A percentile compares a stretch with the other conserved stretches of the same genome.
phyloP scores from a whole-genome alignment of 2,888 invertebrate species.

The Lasioglossum leucozonium region DNA sequence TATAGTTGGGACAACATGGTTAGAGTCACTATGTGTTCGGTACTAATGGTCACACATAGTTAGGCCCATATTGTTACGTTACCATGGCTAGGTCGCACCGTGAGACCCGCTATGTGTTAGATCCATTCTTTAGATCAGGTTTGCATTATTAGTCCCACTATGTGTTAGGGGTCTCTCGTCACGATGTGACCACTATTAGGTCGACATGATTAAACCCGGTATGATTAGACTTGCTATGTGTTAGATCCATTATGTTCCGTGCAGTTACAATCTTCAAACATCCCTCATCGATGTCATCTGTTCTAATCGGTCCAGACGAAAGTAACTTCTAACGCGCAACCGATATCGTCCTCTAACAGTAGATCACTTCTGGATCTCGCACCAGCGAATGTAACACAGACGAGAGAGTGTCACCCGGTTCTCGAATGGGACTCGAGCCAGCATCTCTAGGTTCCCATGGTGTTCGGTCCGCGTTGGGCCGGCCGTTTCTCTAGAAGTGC shows the following conservation, averaged over 20 bases:
- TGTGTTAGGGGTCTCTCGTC: too few relatives aligned
- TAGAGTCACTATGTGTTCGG: neutral
- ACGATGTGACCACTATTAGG: too few relatives aligned
- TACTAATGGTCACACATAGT: too few relatives aligned
- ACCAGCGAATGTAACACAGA: too few relatives aligned
- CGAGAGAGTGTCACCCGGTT: neutral
- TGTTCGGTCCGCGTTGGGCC: neutral
- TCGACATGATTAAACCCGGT: too few relatives aligned
- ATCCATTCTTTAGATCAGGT: too few relatives aligned
- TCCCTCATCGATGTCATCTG: neutral
- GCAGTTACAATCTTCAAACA: neutral
- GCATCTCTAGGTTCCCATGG: neutral
- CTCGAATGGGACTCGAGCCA: conserved; percentile 7
- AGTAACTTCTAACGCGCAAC: neutral
- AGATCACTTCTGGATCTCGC: neutral
- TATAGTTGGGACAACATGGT: neutral
- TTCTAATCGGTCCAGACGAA: neutral
- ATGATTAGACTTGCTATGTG: neutral
- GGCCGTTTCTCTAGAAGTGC: neutral
- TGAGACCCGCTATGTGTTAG: neutral
- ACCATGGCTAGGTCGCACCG: neutral
- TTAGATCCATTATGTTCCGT: neutral
- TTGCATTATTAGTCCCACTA: too few relatives aligned
- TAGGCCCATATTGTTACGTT: too few relatives aligned
- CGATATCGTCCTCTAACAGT: neutral